Conservation (phyloP, 2,888 invertebrate genomes). For the Cephus sareptanus region DNA sequence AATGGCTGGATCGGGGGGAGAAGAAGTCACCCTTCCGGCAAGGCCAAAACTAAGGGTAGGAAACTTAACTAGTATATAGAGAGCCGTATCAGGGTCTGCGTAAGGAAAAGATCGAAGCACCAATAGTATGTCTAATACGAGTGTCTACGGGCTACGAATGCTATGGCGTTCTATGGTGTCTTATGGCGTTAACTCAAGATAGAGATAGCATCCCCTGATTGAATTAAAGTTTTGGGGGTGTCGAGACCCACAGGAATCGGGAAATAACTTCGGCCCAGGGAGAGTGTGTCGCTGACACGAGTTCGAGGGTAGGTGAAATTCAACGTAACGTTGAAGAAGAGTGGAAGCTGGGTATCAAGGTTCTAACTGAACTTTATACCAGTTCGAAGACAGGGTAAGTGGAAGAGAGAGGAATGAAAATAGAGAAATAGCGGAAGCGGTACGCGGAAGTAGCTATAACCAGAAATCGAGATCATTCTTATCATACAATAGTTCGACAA, state of each 20-base stretch:
- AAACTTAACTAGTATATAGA: neutral
- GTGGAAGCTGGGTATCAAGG: neutral
- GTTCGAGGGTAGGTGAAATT: neutral
- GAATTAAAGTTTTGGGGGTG: constrained; percentile 28
- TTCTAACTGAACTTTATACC: neutral
- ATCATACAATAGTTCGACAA: neutral
- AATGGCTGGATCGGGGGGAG: neutral
- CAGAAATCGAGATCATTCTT: neutral
- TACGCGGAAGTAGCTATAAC: neutral
- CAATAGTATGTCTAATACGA: neutral
- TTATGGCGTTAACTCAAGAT: neutral
- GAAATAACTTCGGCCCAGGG: neutral
- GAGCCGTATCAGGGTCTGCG: neutral
- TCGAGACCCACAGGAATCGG: constrained; percentile 13
- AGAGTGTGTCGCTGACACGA: neutral
- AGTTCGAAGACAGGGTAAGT: neutral
- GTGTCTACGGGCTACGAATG: neutral
- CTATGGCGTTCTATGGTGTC: neutral
- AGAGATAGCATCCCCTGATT: constrained; percentile 14
- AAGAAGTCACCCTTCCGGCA: neutral
- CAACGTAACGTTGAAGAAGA: neutral
- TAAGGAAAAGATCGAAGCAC: neutral
- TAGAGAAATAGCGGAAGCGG: neutral
- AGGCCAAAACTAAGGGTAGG: neutral
- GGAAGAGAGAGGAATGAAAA: neutral